Conservation (phyloP, 2,888 invertebrate genomes). For the Coelogynopora nodosa region DNA sequence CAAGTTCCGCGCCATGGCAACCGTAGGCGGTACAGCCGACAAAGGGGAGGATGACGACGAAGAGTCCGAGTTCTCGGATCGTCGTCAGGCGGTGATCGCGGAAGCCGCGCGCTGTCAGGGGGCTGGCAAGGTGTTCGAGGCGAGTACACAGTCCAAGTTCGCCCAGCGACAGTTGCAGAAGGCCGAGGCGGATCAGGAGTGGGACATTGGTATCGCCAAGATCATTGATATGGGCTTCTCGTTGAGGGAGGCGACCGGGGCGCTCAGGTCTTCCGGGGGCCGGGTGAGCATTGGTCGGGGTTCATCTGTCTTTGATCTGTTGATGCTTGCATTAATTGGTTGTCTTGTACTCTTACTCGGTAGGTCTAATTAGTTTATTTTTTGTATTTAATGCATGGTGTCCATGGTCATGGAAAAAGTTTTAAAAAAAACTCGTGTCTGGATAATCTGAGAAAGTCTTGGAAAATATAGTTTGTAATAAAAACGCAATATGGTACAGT, state of each 20-base stretch:
- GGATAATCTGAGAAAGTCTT: too few species aligned
- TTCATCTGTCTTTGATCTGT: too few species aligned
- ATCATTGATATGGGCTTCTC: slow-evolving; percentile 8
- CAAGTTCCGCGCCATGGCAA: neutral
- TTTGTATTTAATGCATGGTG: too few species aligned
- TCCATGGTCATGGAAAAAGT: too few species aligned
- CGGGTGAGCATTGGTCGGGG: too few species aligned
- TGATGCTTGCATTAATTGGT: too few species aligned
- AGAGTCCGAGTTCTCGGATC: neutral
- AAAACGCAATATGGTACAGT: too few species aligned
- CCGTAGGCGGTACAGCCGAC: neutral
- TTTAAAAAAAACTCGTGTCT: too few species aligned
- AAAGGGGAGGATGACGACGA: neutral
- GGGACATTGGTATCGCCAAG: neutral
- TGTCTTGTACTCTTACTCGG: too few species aligned
- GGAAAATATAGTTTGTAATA: too few species aligned
- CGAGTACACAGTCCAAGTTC: slow-evolving; percentile 5
- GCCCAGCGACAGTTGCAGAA: neutral
- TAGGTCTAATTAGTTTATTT: too few species aligned
- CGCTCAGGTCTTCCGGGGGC: neutral
- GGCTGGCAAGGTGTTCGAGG: neutral
- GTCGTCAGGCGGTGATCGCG: neutral
- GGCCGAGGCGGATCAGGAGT: neutral
- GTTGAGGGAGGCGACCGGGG: neutral
- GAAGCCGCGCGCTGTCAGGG: neutral